Percentiles rank a stretch among this genome's conserved stretches.
Conservation (phyloP, 2,113 vertebrate genomes). For the Solea solea region DNA sequence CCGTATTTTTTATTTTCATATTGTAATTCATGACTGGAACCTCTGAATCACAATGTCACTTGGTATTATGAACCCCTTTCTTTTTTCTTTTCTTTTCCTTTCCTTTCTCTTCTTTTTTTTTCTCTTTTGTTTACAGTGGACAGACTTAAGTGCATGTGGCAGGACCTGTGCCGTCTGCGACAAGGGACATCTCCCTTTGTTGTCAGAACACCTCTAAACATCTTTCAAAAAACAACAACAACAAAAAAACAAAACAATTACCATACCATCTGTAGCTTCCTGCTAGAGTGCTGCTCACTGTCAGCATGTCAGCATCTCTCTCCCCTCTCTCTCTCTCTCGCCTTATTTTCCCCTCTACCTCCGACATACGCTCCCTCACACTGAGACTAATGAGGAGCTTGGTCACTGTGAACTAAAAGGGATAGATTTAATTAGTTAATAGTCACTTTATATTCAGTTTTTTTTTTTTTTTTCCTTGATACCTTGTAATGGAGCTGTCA, state of each 20-base stretch:
- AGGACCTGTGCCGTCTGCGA: conserved; percentile 50
- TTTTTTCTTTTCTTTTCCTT: not conserved
- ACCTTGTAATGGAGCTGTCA: conserved; percentile 29
- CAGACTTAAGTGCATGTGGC: conserved; percentile 60
- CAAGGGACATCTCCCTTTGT: conserved; percentile 68
- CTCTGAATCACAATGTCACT: conserved; percentile 12
- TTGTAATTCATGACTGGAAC: conserved; percentile 26
- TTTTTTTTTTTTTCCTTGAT: conserved; percentile 32
- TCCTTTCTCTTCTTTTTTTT: not conserved
- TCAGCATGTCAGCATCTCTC: conserved; percentile 45
- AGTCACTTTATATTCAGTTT: conserved; percentile 52
- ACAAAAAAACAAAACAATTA: conserved; percentile 65
- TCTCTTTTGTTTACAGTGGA: conserved; percentile 18
- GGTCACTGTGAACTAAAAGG: conserved; percentile 53
- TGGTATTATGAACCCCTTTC: not conserved
- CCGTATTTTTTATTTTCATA: not conserved
- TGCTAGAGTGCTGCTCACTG: conserved; percentile 57
- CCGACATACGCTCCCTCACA: not conserved
- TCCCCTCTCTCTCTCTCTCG: not conserved
- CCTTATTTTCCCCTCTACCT: not conserved
- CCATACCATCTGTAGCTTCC: conserved; percentile 76
- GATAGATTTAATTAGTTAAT: conserved; percentile 58
- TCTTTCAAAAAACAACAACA: conserved; percentile 66
- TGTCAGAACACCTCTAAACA: conserved; percentile 74
- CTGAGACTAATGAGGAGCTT: conserved; percentile 26